Base-by-base conservation (phyloP, 92 coral and sea anemone genomes). In the Phenganax stokvisi region DNA sequence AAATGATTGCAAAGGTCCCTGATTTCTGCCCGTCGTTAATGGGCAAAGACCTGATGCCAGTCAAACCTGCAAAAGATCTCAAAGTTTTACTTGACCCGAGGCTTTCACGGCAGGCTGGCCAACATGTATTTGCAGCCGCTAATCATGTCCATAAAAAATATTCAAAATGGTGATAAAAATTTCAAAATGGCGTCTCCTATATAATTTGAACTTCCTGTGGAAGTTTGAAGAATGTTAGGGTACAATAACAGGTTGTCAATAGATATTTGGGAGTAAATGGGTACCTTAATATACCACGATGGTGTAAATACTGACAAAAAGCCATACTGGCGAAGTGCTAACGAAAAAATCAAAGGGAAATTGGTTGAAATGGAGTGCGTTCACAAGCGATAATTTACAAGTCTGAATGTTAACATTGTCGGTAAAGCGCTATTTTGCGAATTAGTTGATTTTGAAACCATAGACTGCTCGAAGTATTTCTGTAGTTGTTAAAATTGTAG, bases 1-100 rank as follows among this genome's bases (percentile, higher is more conserved):
- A 57, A 72, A 87, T 87, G 90, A 74, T 77, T 8, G 16, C 86
- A 25, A 85, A 87, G 58, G 57, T 80, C 27, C 84, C 78, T 37
- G 65, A 79, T 13, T 84, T 67, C 51, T 27, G 61, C 10, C 83
- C 77, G 70, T 77, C 76, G 8, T 75, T 84, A 11, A 51, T 84
- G 11, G 87, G 87, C 8, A 76, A 84, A 64, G 87, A 84, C 52
- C 74, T 84, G n/a, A 61, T 27, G 37, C 87, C 69, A n/a, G 31
- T 47, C 12, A 66, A 64, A 76, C 57, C 77, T 37, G 83, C 70
- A 9, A 76, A 84, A 56, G 83, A 84, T 67, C 83, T 84, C 20
- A 77, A 77, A 10, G 77, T 84, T 57, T 75, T 63, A 54, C 53
- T 84, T 31, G 83, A 76, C 77, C 29, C 51, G 55, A 84, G 30